Conservation (phyloP, 2,113 vertebrate genomes). For the Entomyzon cyanotis region DNA sequence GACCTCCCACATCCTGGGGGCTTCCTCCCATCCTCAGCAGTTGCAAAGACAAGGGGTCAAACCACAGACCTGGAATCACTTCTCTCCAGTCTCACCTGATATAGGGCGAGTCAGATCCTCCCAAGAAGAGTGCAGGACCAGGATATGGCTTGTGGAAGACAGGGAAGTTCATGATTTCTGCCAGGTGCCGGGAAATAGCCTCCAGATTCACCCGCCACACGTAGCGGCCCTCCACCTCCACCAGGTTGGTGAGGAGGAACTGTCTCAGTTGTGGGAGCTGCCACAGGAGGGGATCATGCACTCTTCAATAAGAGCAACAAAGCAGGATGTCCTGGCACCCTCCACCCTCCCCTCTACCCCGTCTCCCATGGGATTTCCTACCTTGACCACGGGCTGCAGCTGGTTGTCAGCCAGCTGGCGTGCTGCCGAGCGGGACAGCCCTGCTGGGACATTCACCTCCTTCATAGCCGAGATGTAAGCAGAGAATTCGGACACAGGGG, state of each 20-base stretch:
- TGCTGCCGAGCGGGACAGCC: slow-evolving; percentile 83
- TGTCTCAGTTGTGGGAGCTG: slow-evolving; percentile 84
- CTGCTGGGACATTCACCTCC: slow-evolving; percentile 75
- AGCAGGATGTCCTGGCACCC: background rate
- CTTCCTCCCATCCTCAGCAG: background rate
- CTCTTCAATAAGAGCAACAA: background rate
- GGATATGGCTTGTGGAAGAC: slow-evolving; percentile 73
- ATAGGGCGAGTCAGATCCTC: slow-evolving; percentile 86
- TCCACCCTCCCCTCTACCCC: background rate
- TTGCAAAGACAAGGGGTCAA: background rate
- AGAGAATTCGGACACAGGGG: slow-evolving; percentile 68
- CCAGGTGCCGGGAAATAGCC: slow-evolving; percentile 81
- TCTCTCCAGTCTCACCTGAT: slow-evolving; percentile 80
- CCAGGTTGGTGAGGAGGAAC: slow-evolving; percentile 92
- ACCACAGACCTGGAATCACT: background rate
- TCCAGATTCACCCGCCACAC: slow-evolving; percentile 91
- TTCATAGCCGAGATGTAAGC: slow-evolving; percentile 87
- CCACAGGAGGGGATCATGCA: fast-evolving
- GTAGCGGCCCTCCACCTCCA: slow-evolving; percentile 80
- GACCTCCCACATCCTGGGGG: fast-evolving
- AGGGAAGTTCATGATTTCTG: slow-evolving; percentile 85
- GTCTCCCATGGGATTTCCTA: background rate
- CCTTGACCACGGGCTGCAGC: slow-evolving; percentile 80
- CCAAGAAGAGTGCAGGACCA: slow-evolving; percentile 88
- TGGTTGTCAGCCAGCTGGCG: slow-evolving; percentile 87